A percentile compares a stretch with the other conserved stretches of the same genome.
Evolutionary conservation across 2,888 invertebrate species (phyloP).

Genomic region (Tryphoninae sp.): DNA sequence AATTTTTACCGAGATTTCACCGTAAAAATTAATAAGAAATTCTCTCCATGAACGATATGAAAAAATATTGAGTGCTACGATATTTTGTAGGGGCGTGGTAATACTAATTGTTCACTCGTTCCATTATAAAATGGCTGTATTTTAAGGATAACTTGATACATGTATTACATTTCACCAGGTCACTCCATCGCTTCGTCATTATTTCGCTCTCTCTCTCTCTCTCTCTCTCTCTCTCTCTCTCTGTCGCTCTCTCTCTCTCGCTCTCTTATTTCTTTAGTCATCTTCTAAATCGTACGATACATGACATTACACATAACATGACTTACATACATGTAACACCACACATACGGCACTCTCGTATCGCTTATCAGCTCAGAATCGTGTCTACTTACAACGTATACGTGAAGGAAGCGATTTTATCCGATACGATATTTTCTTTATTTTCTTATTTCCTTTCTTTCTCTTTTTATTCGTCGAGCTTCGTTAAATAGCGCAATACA

Average conservation of each 20-base stretch:
- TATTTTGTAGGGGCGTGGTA: slow-evolving; percentile 17
- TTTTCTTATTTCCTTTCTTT: not conserved
- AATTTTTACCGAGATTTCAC: no score
- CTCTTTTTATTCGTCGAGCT: slow-evolving; percentile 22
- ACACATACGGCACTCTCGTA: slow-evolving; percentile 76
- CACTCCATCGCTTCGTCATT: slow-evolving; percentile 69
- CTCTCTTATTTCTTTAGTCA: slow-evolving; percentile 62
- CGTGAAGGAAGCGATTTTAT: slow-evolving; percentile 71
- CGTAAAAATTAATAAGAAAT: no score
- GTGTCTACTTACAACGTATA: slow-evolving; percentile 72
- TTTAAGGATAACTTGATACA: slow-evolving; percentile 79
- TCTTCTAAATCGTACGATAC: slow-evolving; percentile 75
- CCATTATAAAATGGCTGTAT: slow-evolving; percentile 81
- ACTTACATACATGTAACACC: slow-evolving; percentile 79
- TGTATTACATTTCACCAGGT: slow-evolving; percentile 78
- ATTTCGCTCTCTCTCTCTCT: slow-evolving; percentile 19
- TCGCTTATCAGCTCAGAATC: slow-evolving; percentile 58
- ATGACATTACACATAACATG: slow-evolving; percentile 79
- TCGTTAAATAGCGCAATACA: slow-evolving; percentile 58
- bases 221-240: slow-evolving; percentile 13
- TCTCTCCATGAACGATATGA: no score
- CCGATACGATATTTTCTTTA: slow-evolving; percentile 40
- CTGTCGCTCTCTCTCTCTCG: slow-evolving; percentile 8
- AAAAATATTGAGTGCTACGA: not conserved
- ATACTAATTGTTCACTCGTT: slow-evolving; percentile 53